Base-by-base conservation (phyloP, 2,797 vertebrate genomes). In the Hipposideros larvatus region DNA sequence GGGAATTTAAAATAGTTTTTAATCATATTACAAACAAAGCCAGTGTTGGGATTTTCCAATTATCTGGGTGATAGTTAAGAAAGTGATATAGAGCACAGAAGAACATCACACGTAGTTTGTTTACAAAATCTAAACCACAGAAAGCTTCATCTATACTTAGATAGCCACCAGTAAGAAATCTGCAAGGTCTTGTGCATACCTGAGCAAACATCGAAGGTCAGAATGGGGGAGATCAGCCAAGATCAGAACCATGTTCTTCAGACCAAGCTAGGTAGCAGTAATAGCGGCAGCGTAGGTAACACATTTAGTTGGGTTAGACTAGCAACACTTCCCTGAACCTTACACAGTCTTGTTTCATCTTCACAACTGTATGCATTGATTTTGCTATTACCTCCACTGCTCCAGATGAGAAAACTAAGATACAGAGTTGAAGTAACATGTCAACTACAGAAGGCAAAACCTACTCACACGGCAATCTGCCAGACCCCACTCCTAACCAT, bases 11-110 rank as follows among this genome's bases (percentile, higher is more conserved):
- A 96, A 85, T 31, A 37, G 4, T 73, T 82, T 65, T 68, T 57
- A 93, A 84, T 66, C 48, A 15, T 26, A 78, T n/a, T 66, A 87
- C 21, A 80, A 92, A 96, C 66, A 88, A 93, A 94, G 78, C 26
- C 16, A 77, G 19, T 37, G 15, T 7, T 73, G 82, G 83, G 66
- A 79, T 55, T 87, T 84, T 61, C 61, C 78, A 55, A 24, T 77
- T 78, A 63, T 14, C 61, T 55, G 15, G 16, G 22, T 90, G 68
- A 63, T 22, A 43, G 59, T 2, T 94, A 37, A 87, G 43, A 96
- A 63, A 37, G 31, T 0, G 10, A 48, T 28, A 48, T 34, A 87
- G 31, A 85, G 41, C 28, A 37, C 34, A 61, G 6, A 91, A 61
- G 6, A 91, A 73, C n/a, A 84, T 63, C 51, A 61, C 34, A 6